A percentile compares a stretch with the other conserved stretches of the same genome.
These are phyloP conservation scores for Simalia tracyae DNA, from an alignment of 2,797 vertebrate species.

Conservation along the genomic window DNA sequence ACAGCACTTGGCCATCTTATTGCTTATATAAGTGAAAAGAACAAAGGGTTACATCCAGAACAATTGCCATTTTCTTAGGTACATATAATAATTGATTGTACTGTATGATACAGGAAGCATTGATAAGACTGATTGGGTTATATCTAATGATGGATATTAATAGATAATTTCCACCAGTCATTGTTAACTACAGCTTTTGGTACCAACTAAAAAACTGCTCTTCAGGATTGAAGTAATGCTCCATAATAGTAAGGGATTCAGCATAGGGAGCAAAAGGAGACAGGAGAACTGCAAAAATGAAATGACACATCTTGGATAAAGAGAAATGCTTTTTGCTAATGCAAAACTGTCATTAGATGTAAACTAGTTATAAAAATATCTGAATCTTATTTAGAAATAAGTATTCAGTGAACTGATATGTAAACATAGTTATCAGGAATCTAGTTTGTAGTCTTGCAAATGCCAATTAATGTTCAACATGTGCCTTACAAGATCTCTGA, in stretches of 20 bases:
- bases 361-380: background rate
- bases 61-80: background rate
- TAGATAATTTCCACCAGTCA: background rate
- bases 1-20: background rate
- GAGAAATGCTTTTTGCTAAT: background rate
- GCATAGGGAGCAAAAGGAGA: background rate
- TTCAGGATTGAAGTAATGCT: background rate
- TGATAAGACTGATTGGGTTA: background rate
- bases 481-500: background rate
- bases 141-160: background rate
- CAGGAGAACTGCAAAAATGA: background rate
- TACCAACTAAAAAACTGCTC: background rate
- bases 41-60: background rate
- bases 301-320: background rate
- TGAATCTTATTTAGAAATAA: background rate
- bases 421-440: background rate
- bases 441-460: background rate
- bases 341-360: background rate
- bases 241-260: background rate
- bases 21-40: background rate
- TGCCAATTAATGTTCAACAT: background rate
- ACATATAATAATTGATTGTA: background rate
- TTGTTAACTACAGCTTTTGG: background rate
- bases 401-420: background rate
- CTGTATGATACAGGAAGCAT: background rate